Base-by-base conservation (phyloP, 2,113 vertebrate genomes). In the Camelus dromedarius region DNA sequence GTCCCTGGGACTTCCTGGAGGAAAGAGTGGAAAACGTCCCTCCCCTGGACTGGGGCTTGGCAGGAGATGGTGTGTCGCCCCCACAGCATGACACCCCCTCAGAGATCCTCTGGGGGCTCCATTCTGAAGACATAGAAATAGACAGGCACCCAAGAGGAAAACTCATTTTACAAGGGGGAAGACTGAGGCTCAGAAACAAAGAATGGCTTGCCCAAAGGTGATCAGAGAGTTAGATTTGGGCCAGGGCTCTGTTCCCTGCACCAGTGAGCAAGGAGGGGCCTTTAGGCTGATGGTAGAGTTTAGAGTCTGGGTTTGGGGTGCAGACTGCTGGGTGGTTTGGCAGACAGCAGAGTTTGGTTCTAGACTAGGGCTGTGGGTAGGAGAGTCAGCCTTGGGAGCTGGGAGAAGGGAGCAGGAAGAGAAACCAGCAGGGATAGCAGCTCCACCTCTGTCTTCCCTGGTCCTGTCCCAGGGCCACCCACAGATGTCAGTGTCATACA, bases 41-140 rank as follows among this genome's bases (percentile, higher is more conserved):
- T 86, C 77, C 73, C 62, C 60, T 38, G 67, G 89, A 42, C 77
- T 79, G 80, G 85, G 86, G 67, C 52, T 95, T 95, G 97, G 80
- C 97, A 82, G 35, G 82, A 93, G 93, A 52, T 64, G 80, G 67
- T 58, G 62, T 95, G 89, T 83, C 38, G 13, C 91, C 95, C 90
- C 80, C 95, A 56, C 67, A 89, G 76, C 18, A 3, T 77, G n/a
- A 79, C 82, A 66, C 86, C 95, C 76, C 86, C 89, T 95, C 86
- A 52, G 67, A 42, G 79, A 89, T 82, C 64, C 81, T 91, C 58
- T 67, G 50, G 84, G 87, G 83, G 94, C 73, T 95, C 60, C 18
- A 2, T 91, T 96, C 96, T 73, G 54, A 87, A 95, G 85, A 80
- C n/a, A 46, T 20, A 73, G 79, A 30, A 32, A 9, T 22, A 77